A percentile compares a stretch with the other conserved stretches of the same genome.
These are phyloP conservation scores for Synanthedon tipuliformis DNA, from an alignment of 2,888 invertebrate genomes.

Conservation along the genomic window DNA sequence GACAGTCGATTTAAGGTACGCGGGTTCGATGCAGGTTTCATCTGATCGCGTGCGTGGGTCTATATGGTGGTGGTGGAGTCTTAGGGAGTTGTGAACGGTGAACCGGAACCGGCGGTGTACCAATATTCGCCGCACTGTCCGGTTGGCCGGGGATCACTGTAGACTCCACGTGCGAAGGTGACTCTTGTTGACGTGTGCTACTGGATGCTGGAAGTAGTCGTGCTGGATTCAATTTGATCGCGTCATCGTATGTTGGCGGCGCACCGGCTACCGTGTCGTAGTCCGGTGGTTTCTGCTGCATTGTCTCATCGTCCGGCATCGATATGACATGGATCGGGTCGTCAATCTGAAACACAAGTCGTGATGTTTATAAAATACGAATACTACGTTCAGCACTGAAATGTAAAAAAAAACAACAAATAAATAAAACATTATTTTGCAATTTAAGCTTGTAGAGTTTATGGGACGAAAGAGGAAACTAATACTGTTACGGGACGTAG, in stretches of 20 bases:
- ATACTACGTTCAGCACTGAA: no score
- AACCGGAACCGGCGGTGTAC: slow-evolving; percentile 30
- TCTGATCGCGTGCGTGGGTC: slow-evolving; percentile 62
- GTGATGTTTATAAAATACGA: no score
- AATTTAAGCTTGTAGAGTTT: no score
- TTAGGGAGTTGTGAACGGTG: slow-evolving; percentile 53
- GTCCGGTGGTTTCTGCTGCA: slow-evolving; percentile 78
- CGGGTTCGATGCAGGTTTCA: slow-evolving; percentile 40
- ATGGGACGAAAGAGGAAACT: no score
- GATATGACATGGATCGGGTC: slow-evolving; percentile 76
- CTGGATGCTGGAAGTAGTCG: slow-evolving; percentile 57
- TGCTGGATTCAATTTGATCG: slow-evolving; percentile 76
- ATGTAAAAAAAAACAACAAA: no score
- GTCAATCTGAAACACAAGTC: slow-evolving; percentile 64
- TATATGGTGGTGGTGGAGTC: slow-evolving; percentile 64
- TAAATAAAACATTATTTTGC: no score
- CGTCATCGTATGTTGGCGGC: slow-evolving; percentile 79
- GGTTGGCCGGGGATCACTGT: slow-evolving; percentile 14
- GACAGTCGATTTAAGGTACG: slow-evolving; percentile 63
- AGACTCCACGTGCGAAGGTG: slow-evolving; percentile 20
- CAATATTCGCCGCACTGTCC: slow-evolving; percentile 14
- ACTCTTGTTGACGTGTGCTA: slow-evolving; percentile 31
- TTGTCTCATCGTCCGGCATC: slow-evolving; percentile 69
- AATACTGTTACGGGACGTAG: no score
- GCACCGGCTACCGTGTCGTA: slow-evolving; percentile 77